These are phyloP conservation scores for Serripes groenlandicus DNA, from an alignment of 2,888 invertebrate genomes.

Conservation along the genomic window DNA sequence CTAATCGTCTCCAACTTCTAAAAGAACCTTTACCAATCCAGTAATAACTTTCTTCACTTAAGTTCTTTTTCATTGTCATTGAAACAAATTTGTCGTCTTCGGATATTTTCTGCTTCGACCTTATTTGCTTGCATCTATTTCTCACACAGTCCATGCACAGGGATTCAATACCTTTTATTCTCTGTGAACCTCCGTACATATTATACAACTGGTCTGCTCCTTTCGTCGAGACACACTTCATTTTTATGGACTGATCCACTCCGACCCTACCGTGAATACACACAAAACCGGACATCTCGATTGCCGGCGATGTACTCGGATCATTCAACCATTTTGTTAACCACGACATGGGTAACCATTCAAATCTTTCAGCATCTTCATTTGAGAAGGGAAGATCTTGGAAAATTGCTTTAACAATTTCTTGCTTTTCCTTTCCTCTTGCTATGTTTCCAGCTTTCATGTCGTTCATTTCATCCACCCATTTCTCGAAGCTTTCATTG, in stretches of 20 bases:
- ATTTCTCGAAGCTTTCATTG: slow-evolving; percentile 86
- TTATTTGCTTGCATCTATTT: slow-evolving; percentile 87
- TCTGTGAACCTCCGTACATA: slow-evolving; percentile 87
- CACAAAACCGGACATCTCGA: slow-evolving; percentile 87
- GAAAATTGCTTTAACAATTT: slow-evolving; percentile 76
- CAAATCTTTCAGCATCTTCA: slow-evolving; percentile 81
- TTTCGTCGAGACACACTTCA: slow-evolving; percentile 67
- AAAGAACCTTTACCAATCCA: slow-evolving; percentile 89
- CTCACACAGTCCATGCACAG: slow-evolving; percentile 87
- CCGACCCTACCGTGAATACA: slow-evolving; percentile 84
- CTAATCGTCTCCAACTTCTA: slow-evolving; percentile 88
- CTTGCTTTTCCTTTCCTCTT: slow-evolving; percentile 79
- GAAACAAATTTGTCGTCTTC: slow-evolving; percentile 88
- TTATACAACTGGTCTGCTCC: slow-evolving; percentile 87
- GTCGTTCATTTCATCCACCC: slow-evolving; percentile 81
- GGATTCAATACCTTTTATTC: slow-evolving; percentile 81
- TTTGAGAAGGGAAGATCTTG: slow-evolving; percentile 59
- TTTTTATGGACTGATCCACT: slow-evolving; percentile 59
- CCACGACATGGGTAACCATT: slow-evolving; percentile 88
- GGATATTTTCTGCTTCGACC: slow-evolving; percentile 87
- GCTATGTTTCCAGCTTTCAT: slow-evolving; percentile 77
- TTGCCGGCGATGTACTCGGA: slow-evolving; percentile 84
- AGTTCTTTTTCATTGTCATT: slow-evolving; percentile 85
- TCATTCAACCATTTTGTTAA: slow-evolving; percentile 88
- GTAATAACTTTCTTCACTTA: slow-evolving; percentile 82